Percentiles rank a stretch among this genome's conserved stretches.
These are phyloP conservation scores for Xyliphius kryptos DNA, from an alignment of 2,113 vertebrate genomes.

Conservation along the genomic window DNA sequence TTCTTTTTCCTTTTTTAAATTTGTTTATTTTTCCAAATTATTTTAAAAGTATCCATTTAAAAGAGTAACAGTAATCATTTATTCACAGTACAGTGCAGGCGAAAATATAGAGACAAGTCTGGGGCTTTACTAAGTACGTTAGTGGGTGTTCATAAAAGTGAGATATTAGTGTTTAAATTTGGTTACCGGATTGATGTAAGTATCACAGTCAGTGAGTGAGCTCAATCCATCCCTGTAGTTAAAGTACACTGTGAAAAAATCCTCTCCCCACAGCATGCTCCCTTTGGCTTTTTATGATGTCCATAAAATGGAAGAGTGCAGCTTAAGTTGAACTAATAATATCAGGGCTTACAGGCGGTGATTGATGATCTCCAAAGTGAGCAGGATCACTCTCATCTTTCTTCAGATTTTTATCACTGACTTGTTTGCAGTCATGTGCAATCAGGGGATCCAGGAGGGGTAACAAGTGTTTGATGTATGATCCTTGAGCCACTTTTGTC, in stretches of 20 bases:
- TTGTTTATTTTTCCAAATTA: no score
- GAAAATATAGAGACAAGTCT: background rate
- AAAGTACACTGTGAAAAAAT: conserved; percentile 48
- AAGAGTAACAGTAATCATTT: no score
- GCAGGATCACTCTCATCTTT: conserved; percentile 88
- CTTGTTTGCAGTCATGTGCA: conserved; percentile 88
- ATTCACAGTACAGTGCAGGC: background rate
- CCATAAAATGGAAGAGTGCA: conserved; percentile 86
- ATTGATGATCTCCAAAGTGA: conserved; percentile 89
- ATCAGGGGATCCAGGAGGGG: conserved; percentile 80
- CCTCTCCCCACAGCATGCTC: conserved; percentile 47
- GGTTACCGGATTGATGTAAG: conserved; percentile 20
- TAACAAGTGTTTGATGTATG: conserved; percentile 95
- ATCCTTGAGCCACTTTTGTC: conserved; percentile 81
- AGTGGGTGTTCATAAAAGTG: conserved; percentile 19
- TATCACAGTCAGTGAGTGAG: conserved; percentile 24
- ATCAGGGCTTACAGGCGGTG: conserved; percentile 72
- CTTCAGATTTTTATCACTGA: conserved; percentile 91
- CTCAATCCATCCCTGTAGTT: conserved; percentile 27
- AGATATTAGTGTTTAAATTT: conserved; percentile 21
- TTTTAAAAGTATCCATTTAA: no score
- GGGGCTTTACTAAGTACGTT: background rate
- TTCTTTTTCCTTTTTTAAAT: no score
- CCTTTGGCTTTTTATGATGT: conserved; percentile 73
- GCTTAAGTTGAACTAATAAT: conserved; percentile 88